Conservation (phyloP, 2,113 vertebrate genomes). For the Meleagris gallopavo region DNA sequence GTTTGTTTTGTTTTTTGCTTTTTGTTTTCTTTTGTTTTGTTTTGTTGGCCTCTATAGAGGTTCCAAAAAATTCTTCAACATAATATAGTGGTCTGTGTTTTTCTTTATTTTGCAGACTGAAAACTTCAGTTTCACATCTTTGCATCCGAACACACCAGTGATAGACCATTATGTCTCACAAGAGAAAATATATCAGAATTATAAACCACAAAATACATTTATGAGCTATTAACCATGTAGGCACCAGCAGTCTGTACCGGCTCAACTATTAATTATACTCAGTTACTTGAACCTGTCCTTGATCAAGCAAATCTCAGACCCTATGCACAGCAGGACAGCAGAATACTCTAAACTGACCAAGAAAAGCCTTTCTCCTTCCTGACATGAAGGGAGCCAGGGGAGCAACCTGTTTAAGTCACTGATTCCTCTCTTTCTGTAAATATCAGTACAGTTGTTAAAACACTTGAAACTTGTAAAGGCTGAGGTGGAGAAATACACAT, state of each 20-base stretch:
- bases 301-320: not conserved
- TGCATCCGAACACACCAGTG: fast-evolving
- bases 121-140: not conserved
- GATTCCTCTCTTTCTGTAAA: not conserved
- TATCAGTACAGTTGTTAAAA: not conserved
- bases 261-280: not conserved
- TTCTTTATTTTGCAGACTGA: not conserved
- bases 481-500: not conserved
- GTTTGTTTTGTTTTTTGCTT: too few relatives aligned
- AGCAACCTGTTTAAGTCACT: not conserved
- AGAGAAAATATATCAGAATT: not conserved
- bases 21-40: not conserved
- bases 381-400: not conserved
- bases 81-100: not conserved
- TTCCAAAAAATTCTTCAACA: not conserved
- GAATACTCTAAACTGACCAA: not conserved
- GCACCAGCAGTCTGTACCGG: not conserved
- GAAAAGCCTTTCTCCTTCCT: not conserved
- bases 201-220: fast-evolving
- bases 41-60: not conserved
- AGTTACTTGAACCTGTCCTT: not conserved
- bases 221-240: not conserved
- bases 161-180: not conserved
- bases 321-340: not conserved
- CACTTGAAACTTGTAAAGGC: not conserved